Evolutionary conservation across 2,113 vertebrate species (phyloP), one percentile per base, ranked within the genome.

Genomic region (Lepisosteus oculatus): DNA sequence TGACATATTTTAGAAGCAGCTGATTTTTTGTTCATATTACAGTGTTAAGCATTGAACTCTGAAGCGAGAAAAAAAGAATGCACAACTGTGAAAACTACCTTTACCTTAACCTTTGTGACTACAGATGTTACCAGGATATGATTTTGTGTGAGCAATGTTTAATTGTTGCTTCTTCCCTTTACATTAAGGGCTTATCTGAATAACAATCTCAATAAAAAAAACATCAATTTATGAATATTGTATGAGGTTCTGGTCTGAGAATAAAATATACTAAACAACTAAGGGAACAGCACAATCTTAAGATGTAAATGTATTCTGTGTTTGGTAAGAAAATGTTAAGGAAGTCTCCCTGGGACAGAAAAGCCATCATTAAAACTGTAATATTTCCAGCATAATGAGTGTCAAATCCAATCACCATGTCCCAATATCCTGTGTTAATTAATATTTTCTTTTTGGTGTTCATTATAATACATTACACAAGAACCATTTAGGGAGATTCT

Each of bases 141-240:
- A 29, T 29, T 29, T 29, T 29, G 29, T 29, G 29, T 1, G 29
- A 29, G 29, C 29, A 29, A 29, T 29, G 29, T 29, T 29, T 29
- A 29, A 29, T 29, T 29, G 29, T 29, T 29, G 29, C 29, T 29
- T 29, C 29, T 29, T 29, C 29, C 29, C 29, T 29, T 29, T 29
- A 29, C 29, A 2, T 29, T 29, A 29, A 29, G 29, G 29, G 29
- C 29, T 29, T 29, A 29, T 29, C 29, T 29, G 29, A 29, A 29
- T 70, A 71, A 61, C 73, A 76, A 65, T 68, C 64, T 67, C 74
- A 74, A 80, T 61, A 67, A 76, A 75, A 75, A 59, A 84, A 71
- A 79, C 71, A 80, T 78, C 72, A 81, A 71, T 69, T 64, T 70
- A 79, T 86, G 78, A 82, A 85, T 89, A 80, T 86, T 89, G 83